Percentiles rank a stretch among this genome's conserved stretches.
Conservation (phyloP, 2,113 vertebrate genomes). For the Corapipo altera region DNA sequence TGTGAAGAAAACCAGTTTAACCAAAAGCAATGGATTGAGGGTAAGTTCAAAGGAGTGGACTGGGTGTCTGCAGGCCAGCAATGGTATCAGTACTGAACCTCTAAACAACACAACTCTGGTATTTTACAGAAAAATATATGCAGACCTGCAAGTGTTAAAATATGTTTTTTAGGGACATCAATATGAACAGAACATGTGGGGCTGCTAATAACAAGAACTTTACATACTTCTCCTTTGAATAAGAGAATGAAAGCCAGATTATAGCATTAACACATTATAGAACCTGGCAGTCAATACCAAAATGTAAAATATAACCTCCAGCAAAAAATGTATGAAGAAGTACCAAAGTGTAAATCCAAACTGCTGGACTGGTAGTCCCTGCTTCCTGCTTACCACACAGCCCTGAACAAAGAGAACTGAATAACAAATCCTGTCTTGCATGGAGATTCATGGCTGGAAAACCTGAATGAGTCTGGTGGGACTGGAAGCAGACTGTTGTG, state of each 20-base stretch:
- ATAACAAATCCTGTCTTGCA: not conserved
- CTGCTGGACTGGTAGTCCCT: not conserved
- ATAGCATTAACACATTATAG: not conserved
- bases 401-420: not conserved
- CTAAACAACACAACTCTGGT: not conserved
- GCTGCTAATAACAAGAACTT: not conserved
- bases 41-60: not conserved
- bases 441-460: not conserved
- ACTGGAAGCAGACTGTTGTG: not conserved
- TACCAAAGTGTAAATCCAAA: not conserved
- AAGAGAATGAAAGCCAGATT: not conserved
- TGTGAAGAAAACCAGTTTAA: not conserved
- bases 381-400: not conserved
- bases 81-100: not conserved
- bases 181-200: not conserved
- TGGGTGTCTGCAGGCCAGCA: not conserved
- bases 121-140: not conserved
- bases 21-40: not conserved
- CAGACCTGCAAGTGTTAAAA: not conserved
- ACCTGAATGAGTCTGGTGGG: not conserved
- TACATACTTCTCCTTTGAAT: not conserved
- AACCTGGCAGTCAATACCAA: not conserved
- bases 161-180: not conserved
- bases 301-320: not conserved
- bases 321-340: not conserved